Evolutionary conservation across 2,888 invertebrate genomes (phyloP).

Genomic region (Idaea aversata): DNA sequence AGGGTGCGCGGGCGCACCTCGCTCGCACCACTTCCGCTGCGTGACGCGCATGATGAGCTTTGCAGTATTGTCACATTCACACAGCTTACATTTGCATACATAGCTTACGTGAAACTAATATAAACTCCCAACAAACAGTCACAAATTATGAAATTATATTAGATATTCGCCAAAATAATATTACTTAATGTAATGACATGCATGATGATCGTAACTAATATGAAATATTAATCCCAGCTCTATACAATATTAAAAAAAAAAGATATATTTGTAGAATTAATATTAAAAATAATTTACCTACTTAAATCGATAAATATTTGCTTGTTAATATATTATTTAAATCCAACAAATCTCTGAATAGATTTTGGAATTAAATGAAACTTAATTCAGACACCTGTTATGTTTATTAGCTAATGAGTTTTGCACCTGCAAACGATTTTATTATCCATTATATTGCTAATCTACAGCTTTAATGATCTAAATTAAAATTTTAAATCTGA

Average conservation of each 20-base stretch:
- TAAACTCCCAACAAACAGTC: slow-evolving; percentile 37
- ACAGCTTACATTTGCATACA: slow-evolving; percentile 69
- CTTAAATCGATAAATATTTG: no score
- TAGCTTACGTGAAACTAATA: slow-evolving; percentile 67
- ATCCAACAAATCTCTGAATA: no score
- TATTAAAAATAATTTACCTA: no score
- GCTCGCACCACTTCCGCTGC: slow-evolving; percentile 72
- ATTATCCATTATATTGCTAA: not conserved
- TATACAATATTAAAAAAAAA: no score
- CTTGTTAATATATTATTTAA: no score
- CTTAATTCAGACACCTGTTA: not conserved
- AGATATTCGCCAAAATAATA: not conserved
- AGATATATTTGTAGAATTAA: no score
- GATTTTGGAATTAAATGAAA: not conserved
- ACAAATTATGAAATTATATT: not conserved
- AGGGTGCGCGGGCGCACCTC: slow-evolving; percentile 69
- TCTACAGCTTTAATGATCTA: not conserved
- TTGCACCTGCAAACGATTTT: not conserved
- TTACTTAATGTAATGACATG: no score
- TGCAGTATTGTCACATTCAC: slow-evolving; percentile 69
- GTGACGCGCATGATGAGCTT: slow-evolving; percentile 74
- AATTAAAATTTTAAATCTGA: slow-evolving; percentile 1
- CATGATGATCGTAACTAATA: no score
- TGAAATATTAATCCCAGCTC: no score
- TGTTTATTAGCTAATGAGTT: not conserved